Evolutionary conservation across 2,113 vertebrate species (phyloP), one percentile per base, ranked within the genome.

Genomic region (Salvelinus namaycush): DNA sequence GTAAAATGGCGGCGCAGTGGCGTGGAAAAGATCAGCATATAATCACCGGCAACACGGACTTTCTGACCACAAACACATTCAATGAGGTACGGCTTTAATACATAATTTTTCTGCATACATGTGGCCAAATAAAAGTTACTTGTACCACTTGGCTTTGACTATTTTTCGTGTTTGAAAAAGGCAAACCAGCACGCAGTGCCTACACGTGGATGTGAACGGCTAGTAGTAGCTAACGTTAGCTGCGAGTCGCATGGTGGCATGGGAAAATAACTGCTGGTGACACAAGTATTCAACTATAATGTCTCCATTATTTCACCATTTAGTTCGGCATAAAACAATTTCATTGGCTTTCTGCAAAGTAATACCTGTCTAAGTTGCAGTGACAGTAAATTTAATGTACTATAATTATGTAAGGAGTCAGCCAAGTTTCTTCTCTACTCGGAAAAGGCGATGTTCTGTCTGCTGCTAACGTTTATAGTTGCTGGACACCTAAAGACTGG

Each of bases 1-100:
- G 86, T 87, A 94, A 94, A 89, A 94, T 94, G 93, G 93, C 93
- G 92, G 79, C 87, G 88, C 92, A 81, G 89, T 89, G 88, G 88
- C 88, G 77, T 54, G 66, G 82, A 18, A 54, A 76, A 81, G 87
- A 86, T 74, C 80, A 54, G 64, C 18, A 71, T 86, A 84, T 90
- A 89, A 92, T 89, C 73, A 68, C 87, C 84, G 88, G 83, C 71
- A 86, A 77, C 48, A 54, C 54, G 68, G 86, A 80, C 27, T 81
- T 81, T 73, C 29, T 81, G 69, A 9, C 13, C 72, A 0, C 51
- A 71, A 82, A 76, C 74, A 31, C 29, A 7, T 60, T 70, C 7
- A 62, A 75, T 1, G 86, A 92, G 87, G 87, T 91, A 86, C 81
- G 65, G 64, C 39, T 81, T 72, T 24, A 22, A 29, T 49, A 34